A percentile compares a stretch with the other conserved stretches of the same genome.
These are phyloP conservation scores for Lepidurus arcticus DNA, from an alignment of 1,140 invertebrate genomes.

Conservation along the genomic window DNA sequence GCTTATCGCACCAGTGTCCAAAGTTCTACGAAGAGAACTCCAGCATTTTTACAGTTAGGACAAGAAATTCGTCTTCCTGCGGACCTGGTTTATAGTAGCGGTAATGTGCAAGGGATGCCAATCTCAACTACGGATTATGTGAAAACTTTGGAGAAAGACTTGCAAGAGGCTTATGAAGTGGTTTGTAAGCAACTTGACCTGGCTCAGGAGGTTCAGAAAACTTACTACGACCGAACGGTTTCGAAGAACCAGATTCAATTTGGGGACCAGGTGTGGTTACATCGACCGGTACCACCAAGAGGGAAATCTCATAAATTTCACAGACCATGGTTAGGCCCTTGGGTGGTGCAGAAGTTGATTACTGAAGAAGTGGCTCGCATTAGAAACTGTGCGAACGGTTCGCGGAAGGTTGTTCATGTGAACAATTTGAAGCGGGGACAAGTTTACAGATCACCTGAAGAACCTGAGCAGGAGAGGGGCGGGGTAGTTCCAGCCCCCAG, in stretches of 20 bases:
- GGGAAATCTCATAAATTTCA: neutral
- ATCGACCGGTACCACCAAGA: neutral
- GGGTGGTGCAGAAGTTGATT: too few relatives aligned
- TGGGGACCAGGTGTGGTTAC: neutral
- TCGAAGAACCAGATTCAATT: neutral
- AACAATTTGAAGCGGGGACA: neutral
- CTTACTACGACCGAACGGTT: neutral
- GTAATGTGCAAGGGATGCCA: neutral
- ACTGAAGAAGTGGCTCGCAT: neutral
- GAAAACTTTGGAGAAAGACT: neutral
- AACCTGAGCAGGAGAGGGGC: neutral
- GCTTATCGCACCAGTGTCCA: neutral
- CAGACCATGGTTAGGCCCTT: neutral
- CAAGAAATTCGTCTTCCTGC: neutral
- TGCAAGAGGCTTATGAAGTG: neutral
- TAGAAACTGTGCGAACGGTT: neutral
- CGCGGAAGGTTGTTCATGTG: neutral
- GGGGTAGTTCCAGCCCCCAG: neutral
- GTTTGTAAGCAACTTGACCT: neutral
- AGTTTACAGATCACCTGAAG: neutral
- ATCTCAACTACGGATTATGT: neutral
- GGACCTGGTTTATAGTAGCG: neutral
- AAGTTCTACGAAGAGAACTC: neutral
- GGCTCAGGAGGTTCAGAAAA: neutral
- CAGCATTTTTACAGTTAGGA: neutral